Percentiles rank a stretch among this genome's conserved stretches.
phyloP scores from a whole-genome alignment of 2,797 vertebrate species.

The Nannoperca obscura region DNA sequence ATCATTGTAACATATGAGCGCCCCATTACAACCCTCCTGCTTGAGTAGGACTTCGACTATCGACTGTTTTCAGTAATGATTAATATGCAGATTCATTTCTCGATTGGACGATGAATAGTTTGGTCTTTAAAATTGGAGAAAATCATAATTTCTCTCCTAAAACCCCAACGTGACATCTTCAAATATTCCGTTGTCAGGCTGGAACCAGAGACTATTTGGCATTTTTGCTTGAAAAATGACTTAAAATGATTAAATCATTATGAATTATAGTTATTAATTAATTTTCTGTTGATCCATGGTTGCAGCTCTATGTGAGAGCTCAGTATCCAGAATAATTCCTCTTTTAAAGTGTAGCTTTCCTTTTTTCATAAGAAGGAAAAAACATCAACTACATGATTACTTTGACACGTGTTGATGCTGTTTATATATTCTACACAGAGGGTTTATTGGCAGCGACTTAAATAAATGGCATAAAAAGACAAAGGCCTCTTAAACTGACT shows the following conservation, averaged over 20 bases:
- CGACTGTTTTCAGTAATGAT: not conserved
- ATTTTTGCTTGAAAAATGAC: slow-evolving; percentile 12
- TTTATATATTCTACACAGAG: slow-evolving; percentile 28
- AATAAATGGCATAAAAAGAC: slow-evolving; percentile 24
- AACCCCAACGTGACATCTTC: not conserved
- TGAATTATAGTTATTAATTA: not conserved
- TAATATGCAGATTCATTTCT: not conserved
- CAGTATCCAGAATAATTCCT: not conserved
- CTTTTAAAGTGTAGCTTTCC: not conserved
- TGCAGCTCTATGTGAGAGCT: slow-evolving; percentile 10
- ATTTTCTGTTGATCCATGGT: not conserved
- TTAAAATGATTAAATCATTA: not conserved
- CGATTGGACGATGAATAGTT: not conserved
- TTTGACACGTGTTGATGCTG: slow-evolving; percentile 7
- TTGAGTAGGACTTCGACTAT: slow-evolving; percentile 17
- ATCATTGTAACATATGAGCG: slow-evolving; percentile 35
- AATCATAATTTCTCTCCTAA: not conserved
- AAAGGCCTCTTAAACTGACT: slow-evolving; percentile 1
- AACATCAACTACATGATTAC: slow-evolving; percentile 12
- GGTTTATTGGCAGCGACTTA: slow-evolving; percentile 11
- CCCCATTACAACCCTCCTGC: not conserved
- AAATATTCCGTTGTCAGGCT: not conserved
- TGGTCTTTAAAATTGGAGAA: not conserved
- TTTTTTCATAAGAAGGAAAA: slow-evolving; percentile 9
- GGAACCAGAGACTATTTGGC: not conserved